Evolutionary conservation across 2,888 invertebrate genomes (phyloP).

Genomic region (Ochropleura leucogaster): DNA sequence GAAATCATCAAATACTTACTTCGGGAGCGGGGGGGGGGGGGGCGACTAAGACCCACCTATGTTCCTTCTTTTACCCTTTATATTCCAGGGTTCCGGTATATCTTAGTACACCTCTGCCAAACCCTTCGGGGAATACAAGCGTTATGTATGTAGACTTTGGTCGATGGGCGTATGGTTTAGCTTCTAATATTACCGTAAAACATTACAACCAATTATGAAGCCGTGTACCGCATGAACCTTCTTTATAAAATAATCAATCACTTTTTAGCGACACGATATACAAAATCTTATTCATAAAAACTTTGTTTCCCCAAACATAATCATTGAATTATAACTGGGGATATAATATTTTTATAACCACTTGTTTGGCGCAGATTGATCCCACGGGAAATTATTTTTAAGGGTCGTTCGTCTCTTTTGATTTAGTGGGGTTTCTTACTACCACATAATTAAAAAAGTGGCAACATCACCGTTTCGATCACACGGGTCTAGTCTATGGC

Average conservation of each 20-base stretch:
- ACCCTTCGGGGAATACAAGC: too few relatives aligned
- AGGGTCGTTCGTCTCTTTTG: conserved; percentile 1
- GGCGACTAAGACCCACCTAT: too few relatives aligned
- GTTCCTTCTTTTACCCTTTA: too few relatives aligned
- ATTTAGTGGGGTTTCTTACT: conserved; percentile 20
- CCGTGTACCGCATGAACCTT: background rate
- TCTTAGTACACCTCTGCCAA: too few relatives aligned
- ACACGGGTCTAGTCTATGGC: conserved; percentile 18
- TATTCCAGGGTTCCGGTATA: too few relatives aligned
- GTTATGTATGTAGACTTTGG: too few relatives aligned
- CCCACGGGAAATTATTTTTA: conserved; percentile 44
- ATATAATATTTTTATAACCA: conserved; percentile 36
- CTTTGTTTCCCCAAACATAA: conserved; percentile 5
- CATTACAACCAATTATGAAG: background rate
- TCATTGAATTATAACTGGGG: conserved; percentile 15
- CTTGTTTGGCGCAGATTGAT: conserved; percentile 30
- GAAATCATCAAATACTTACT: too few relatives aligned
- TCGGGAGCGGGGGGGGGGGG: too few relatives aligned
- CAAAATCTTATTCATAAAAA: background rate
- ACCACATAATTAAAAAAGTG: conserved; percentile 9
- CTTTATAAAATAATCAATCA: background rate
- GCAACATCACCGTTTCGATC: background rate
- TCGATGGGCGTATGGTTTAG: too few relatives aligned
- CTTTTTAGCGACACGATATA: background rate
- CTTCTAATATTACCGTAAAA: too few relatives aligned